phyloP scores from a whole-genome alignment of 2,113 vertebrate genomes.

The Pomatostomus ruficeps region DNA sequence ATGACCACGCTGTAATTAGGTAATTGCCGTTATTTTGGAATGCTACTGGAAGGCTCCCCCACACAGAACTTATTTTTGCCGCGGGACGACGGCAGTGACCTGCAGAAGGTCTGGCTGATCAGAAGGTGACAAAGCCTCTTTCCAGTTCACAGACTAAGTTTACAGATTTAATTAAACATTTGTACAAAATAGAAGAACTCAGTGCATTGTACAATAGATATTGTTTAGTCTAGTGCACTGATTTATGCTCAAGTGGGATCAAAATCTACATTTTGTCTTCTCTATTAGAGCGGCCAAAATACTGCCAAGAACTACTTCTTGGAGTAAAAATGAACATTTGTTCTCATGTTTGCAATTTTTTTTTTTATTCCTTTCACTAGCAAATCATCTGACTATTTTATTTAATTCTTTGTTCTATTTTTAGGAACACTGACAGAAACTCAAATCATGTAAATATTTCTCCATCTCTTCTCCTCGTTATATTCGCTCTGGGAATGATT shows the following conservation, averaged over 20 bases:
- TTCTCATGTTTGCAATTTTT: conserved; percentile 30
- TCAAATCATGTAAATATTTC: conserved; percentile 36
- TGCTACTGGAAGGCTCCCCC: background rate
- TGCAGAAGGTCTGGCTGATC: background rate
- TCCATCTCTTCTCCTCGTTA: background rate
- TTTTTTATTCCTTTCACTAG: conserved; percentile 27
- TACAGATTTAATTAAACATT: background rate
- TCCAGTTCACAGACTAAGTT: background rate
- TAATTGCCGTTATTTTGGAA: background rate
- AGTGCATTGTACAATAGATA: background rate
- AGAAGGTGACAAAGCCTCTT: background rate
- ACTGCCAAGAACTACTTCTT: conserved; percentile 49
- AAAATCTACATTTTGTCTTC: conserved; percentile 9
- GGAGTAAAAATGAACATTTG: conserved; percentile 52
- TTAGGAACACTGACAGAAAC: conserved; percentile 30
- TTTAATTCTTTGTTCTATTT: conserved; percentile 42
- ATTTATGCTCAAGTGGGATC: conserved; percentile 27
- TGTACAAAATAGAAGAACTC: background rate
- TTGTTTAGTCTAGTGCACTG: conserved; percentile 47
- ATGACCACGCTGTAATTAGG: background rate
- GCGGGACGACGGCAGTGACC: background rate
- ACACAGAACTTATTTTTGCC: background rate
- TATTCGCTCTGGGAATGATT: conserved; percentile 31
- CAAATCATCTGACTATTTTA: conserved; percentile 7
- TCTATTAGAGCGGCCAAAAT: background rate